phyloP scores from a whole-genome alignment of 2,797 vertebrate genomes.

The Eulemur rubriventer region DNA sequence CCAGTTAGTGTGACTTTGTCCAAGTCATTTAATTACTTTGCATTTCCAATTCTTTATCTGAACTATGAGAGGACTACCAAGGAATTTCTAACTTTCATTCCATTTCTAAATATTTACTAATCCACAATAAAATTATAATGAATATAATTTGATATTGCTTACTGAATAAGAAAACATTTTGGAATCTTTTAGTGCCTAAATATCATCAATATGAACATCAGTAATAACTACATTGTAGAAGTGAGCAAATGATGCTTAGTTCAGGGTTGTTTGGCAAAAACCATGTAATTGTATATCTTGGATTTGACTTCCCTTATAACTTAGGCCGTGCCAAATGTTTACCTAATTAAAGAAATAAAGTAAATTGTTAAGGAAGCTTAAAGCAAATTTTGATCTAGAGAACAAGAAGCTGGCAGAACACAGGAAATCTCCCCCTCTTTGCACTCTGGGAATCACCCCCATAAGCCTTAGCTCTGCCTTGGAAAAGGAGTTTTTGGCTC shows the following conservation, averaged over 20 bases:
- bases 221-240: neutral
- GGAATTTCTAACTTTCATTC: neutral
- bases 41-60: slow-evolving; percentile 35
- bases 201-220: neutral
- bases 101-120: slow-evolving; percentile 36
- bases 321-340: neutral
- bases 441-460: neutral
- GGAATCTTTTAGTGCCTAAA: neutral
- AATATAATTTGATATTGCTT: neutral
- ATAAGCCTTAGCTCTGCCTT: neutral
- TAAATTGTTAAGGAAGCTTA: neutral
- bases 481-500: neutral
- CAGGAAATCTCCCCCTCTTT: neutral
- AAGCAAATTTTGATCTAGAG: neutral
- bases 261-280: neutral
- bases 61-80: neutral
- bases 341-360: neutral
- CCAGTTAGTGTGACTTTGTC: neutral
- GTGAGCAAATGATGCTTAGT: neutral
- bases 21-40: neutral
- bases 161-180: neutral
- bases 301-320: neutral
- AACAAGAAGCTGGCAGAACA: neutral
- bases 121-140: neutral
- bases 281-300: neutral